Percentiles rank a stretch among this genome's conserved stretches.
Conservation (phyloP, 2,113 vertebrate species). For the Microcebus jonahi region DNA sequence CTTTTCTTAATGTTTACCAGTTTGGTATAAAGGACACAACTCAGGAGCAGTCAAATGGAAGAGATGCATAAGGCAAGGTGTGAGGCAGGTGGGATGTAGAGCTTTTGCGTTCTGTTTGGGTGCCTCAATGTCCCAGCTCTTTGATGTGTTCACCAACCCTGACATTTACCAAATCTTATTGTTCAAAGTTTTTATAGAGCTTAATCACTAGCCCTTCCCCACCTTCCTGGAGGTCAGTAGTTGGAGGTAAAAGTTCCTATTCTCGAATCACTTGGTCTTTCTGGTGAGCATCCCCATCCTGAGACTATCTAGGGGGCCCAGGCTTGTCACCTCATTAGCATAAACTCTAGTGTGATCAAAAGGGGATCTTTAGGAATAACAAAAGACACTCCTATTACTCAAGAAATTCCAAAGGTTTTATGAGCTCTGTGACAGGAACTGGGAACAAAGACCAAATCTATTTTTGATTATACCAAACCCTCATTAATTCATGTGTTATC, state of each 20-base stretch:
- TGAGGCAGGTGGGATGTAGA: too few species aligned
- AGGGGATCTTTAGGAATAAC: background rate
- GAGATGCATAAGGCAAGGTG: background rate
- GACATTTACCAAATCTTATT: background rate
- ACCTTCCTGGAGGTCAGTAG: background rate
- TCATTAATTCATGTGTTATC: background rate
- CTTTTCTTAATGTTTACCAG: background rate
- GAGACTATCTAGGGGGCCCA: background rate
- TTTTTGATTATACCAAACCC: background rate
- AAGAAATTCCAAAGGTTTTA: background rate
- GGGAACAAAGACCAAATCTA: background rate
- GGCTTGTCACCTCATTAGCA: background rate
- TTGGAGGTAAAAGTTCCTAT: background rate
- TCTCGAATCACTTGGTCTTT: background rate
- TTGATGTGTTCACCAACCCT: background rate
- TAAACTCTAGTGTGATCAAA: background rate
- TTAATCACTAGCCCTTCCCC: background rate
- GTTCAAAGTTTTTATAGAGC: background rate
- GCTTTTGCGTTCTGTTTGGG: background rate
- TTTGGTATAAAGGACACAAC: background rate
- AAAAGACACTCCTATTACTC: background rate
- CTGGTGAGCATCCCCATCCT: background rate
- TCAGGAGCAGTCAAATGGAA: background rate
- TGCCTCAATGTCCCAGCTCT: background rate
- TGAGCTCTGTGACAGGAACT: background rate